Percentiles rank a stretch among this genome's conserved stretches.
These are phyloP conservation scores for Daubentonia madagascariensis DNA, from an alignment of 2,113 vertebrate genomes.

Conservation along the genomic window DNA sequence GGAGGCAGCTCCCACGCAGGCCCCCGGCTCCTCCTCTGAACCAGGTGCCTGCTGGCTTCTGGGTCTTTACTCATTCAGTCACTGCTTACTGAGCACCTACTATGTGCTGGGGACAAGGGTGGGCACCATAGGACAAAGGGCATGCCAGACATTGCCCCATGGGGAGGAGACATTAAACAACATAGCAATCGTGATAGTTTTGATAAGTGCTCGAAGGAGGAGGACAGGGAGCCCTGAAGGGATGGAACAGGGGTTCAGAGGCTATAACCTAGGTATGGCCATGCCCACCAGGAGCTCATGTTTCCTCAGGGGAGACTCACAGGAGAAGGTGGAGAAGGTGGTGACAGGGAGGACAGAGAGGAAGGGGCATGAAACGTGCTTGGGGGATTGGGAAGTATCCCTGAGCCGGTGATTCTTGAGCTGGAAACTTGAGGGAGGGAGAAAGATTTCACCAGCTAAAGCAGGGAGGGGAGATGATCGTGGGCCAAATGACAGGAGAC, in stretches of 20 bases:
- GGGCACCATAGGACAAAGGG: neutral
- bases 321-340: neutral
- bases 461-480: neutral
- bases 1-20: neutral
- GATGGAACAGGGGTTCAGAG: neutral
- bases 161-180: neutral
- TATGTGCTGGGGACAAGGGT: neutral
- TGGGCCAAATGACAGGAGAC: neutral
- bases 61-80: neutral
- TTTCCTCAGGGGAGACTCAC: neutral
- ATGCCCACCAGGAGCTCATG: neutral
- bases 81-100: neutral
- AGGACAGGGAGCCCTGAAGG: neutral
- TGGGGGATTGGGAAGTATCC: neutral
- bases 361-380: neutral
- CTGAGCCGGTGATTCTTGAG: neutral
- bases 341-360: neutral
- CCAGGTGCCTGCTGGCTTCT: neutral
- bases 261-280: neutral
- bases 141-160: accelerated
- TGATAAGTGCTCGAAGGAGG: neutral
- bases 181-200: neutral
- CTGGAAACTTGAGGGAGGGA: neutral
- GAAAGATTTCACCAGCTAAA: neutral
- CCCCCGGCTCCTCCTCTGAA: neutral